Evolutionary conservation across 2,888 invertebrate genomes (phyloP), one percentile per base, ranked within the genome.

Genomic region (Heliconius ismenius): DNA sequence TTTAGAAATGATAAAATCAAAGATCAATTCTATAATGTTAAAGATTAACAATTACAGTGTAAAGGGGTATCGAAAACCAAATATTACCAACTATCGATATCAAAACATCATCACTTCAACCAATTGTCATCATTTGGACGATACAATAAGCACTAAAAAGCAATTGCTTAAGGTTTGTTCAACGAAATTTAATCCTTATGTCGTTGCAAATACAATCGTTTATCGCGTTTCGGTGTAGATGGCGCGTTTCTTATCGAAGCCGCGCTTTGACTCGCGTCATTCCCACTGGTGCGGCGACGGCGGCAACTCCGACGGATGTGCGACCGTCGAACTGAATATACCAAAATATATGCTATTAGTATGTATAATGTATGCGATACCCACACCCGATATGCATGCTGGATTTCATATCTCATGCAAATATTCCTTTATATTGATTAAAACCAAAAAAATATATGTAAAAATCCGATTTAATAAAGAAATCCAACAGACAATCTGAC

Each of bases 271-370:
- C 92, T 94, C 95, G 90, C 95, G 96, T 97, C 97, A 98, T 96
- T 98, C 98, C 99, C 99, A 99, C 90, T 98, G 98, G 94, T 99
- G 98, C 84, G 99, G 99, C 87, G 99, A 99, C 64, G 99, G 99
- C 88, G 99, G 99, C 94, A 99, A 95, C 95, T 99, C 99, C 82
- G 98, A 98, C 79, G 98, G 98, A 93, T 99, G 99, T 85, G 99
- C 99, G 91, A 99, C 98, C 86, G 98, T 97, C 87, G 99, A 98
- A 96, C 99, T 99, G 96, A 83, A 96, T 58, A n/a, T 58, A 58
- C 10, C 58, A 10, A 96, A 65, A 79, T 80, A 82, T 81, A 79
- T 81, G 84, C 82, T 80, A 82, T 83, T 83, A 84, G 82, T 82
- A 79, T 72, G 18, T 73, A 80, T 75, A 77, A 75, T 62, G 75